Conservation (phyloP, 2,113 vertebrate species). For the Hyaena hyaena region DNA sequence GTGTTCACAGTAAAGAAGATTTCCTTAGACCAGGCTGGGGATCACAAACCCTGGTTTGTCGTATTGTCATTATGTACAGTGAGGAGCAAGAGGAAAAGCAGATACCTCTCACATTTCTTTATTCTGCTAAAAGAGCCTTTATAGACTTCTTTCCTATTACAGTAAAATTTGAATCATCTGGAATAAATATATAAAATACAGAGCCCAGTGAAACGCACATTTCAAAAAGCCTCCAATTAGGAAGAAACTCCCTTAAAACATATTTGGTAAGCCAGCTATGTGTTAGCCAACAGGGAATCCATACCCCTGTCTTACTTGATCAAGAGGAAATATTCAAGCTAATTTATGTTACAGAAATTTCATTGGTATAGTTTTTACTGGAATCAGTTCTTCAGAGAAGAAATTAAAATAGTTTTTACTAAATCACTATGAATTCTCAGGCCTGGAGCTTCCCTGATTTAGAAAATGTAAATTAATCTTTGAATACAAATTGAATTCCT, state of each 20-base stretch:
- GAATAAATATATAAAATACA: conserved; percentile 21
- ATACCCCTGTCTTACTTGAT: conserved; percentile 71
- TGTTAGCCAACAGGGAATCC: conserved; percentile 57
- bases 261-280: not conserved
- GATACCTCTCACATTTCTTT: not conserved
- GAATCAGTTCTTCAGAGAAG: conserved; percentile 78
- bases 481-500: conserved; percentile 74
- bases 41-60: not conserved
- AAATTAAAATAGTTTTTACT: conserved; percentile 66
- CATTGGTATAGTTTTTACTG: conserved; percentile 73
- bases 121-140: not conserved
- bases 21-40: not conserved
- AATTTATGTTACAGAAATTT: conserved; percentile 80
- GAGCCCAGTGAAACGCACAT: not conserved
- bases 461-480: conserved; percentile 62
- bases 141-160: not conserved
- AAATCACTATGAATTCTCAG: conserved; percentile 78
- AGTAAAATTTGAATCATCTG: not conserved
- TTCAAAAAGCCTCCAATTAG: conserved; percentile 46
- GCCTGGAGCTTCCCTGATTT: conserved; percentile 69
- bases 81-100: not conserved
- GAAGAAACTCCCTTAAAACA: conserved; percentile 35
- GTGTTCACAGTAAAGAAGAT: not conserved
- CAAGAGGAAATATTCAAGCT: conserved; percentile 75
- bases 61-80: not conserved